Evolutionary conservation across 2,113 vertebrate genomes (phyloP).

Genomic region (Rhizomys pruinosus): DNA sequence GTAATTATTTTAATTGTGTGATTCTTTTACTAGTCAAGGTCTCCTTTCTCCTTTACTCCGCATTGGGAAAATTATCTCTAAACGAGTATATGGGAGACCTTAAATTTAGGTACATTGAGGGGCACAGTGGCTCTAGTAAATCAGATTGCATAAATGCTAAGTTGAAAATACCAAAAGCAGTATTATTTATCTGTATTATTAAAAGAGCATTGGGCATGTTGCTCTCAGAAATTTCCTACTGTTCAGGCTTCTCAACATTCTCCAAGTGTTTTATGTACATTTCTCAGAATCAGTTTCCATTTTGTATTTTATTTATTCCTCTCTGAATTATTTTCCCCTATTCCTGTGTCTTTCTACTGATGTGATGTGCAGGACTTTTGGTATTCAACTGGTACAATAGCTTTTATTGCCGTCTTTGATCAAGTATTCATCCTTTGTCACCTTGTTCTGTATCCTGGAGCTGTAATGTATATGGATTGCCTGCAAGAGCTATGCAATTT

Average conservation of each 20-base stretch:
- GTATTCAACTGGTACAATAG: neutral
- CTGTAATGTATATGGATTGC: neutral
- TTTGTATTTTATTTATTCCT: neutral
- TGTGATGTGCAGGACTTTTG: neutral
- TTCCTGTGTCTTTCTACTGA: neutral
- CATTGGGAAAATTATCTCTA: neutral
- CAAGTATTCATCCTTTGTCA: neutral
- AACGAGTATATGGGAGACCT: fast-evolving
- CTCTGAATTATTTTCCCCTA: neutral
- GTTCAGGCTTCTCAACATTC: neutral
- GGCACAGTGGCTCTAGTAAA: neutral
- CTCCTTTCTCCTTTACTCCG: neutral
- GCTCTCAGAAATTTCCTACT: neutral
- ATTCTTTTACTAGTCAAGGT: neutral
- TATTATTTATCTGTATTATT: neutral
- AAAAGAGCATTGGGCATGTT: neutral
- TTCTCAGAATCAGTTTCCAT: neutral
- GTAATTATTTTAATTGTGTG: neutral
- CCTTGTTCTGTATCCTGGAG: neutral
- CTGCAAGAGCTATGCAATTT: neutral
- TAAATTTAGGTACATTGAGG: neutral
- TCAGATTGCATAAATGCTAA: neutral
- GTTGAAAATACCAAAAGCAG: neutral
- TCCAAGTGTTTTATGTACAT: neutral
- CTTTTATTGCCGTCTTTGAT: neutral